Evolutionary conservation across 2,888 invertebrate genomes (phyloP).

Genomic region (Rhamphomyia laevipes): DNA sequence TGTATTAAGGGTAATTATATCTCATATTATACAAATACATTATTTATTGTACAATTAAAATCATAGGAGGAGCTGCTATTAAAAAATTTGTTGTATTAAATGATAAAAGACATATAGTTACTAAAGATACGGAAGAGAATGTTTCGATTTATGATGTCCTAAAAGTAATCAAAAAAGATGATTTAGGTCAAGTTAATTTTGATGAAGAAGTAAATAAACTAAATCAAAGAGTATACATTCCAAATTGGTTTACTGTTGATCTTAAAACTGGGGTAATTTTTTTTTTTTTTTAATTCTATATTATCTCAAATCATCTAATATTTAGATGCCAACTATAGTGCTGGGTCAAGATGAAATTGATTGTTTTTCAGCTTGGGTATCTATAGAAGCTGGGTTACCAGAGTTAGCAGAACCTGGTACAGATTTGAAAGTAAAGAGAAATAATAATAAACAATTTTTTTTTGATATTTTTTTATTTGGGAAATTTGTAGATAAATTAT

Average conservation of each 20-base stretch:
- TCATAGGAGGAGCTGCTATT: slow-evolving; percentile 87
- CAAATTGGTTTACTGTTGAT: slow-evolving; percentile 99
- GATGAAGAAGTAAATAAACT: slow-evolving; percentile 87
- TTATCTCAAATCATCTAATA: slow-evolving; percentile 5
- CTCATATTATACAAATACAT: not conserved
- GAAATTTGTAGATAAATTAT: slow-evolving; percentile 67
- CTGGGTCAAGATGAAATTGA: slow-evolving; percentile 95
- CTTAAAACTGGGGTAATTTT: slow-evolving; percentile 84
- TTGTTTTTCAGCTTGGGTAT: slow-evolving; percentile 97
- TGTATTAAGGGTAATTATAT: slow-evolving; percentile 38
- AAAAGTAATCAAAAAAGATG: slow-evolving; percentile 77
- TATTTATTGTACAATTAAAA: not conserved
- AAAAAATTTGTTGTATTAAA: slow-evolving; percentile 86
- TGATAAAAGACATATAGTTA: slow-evolving; percentile 90
- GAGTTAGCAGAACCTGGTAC: slow-evolving; percentile 41
- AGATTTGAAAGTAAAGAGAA: slow-evolving; percentile 30
- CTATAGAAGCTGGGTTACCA: slow-evolving; percentile 87
- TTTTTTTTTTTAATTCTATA: not conserved
- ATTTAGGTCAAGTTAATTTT: slow-evolving; percentile 81
- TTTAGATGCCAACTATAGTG: slow-evolving; percentile 90
- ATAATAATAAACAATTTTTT: slow-evolving; percentile 1
- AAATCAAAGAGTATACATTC: slow-evolving; percentile 89
- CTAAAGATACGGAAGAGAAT: slow-evolving; percentile 85
- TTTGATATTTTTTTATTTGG: slow-evolving; percentile 4
- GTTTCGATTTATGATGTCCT: slow-evolving; percentile 91